Percentiles rank a stretch among this genome's conserved stretches.
Evolutionary conservation across 37 sponge, comb jelly and placozoan species (phyloP).

Genomic region (Cladorhizidae sp.): DNA sequence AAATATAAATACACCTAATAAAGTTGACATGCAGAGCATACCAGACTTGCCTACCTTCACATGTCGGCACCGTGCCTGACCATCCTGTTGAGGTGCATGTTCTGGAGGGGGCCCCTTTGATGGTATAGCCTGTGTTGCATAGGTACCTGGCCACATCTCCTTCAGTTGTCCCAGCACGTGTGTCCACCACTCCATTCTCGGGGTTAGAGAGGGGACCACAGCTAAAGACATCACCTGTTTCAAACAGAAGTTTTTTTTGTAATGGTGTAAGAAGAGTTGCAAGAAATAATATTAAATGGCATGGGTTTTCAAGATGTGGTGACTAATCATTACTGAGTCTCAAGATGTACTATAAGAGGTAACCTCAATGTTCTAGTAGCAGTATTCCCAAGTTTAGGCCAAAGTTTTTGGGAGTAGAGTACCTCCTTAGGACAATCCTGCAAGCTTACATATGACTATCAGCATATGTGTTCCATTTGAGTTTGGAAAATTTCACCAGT

Average conservation of each 20-base stretch:
- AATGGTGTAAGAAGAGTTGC: neutral
- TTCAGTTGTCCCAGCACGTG: conserved; percentile 20
- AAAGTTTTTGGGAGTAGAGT: too few relatives aligned
- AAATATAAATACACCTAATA: neutral
- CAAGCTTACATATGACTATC: too few relatives aligned
- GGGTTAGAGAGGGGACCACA: conserved; percentile 29
- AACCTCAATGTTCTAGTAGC: too few relatives aligned
- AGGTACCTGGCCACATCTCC: conserved; percentile 42
- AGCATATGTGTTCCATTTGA: too few relatives aligned
- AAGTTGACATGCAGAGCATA: too few relatives aligned
- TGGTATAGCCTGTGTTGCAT: conserved; percentile 45
- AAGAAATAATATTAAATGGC: neutral
- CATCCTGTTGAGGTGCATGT: conserved; percentile 45
- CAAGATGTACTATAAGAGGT: too few relatives aligned
- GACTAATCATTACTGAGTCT: too few relatives aligned
- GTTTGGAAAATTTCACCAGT: too few relatives aligned
- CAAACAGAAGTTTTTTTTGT: too few relatives aligned
- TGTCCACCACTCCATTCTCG: conserved; percentile 32
- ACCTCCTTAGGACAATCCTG: too few relatives aligned
- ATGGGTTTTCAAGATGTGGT: too few relatives aligned
- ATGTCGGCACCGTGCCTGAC: conserved; percentile 60
- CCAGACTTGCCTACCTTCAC: conserved; percentile 32
- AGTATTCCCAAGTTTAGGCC: too few relatives aligned
- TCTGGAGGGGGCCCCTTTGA: conserved; percentile 32
- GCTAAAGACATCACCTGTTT: conserved; percentile 1